These are phyloP conservation scores for Polydrusus pterygomalis DNA, from an alignment of 2,888 invertebrate species.

Conservation along the genomic window DNA sequence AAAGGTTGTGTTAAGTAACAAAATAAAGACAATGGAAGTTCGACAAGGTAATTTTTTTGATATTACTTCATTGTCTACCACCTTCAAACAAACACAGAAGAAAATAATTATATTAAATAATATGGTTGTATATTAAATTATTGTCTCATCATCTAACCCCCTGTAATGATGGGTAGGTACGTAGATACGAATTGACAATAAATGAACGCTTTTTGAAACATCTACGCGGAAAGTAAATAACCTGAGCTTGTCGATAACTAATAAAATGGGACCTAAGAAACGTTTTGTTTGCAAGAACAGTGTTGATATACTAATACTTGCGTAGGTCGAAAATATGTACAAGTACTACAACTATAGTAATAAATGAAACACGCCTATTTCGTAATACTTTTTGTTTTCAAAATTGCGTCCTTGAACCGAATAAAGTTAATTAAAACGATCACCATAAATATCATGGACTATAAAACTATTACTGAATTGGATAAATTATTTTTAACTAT, in stretches of 20 bases:
- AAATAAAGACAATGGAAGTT: no score
- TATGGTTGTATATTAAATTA: no score
- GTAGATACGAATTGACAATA: no score
- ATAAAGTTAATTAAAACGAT: constrained; percentile 4
- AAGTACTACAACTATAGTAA: constrained; percentile 39
- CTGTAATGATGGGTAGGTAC: no score
- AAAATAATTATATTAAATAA: no score
- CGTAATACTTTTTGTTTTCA: constrained; percentile 37
- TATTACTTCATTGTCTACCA: no score
- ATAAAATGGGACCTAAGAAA: constrained; percentile 2
- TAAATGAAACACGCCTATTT: constrained; percentile 45
- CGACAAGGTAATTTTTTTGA: no score
- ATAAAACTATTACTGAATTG: no score
- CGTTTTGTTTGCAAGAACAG: not conserved
- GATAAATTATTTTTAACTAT: not conserved
- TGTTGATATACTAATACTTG: constrained; percentile 6
- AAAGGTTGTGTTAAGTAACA: no score
- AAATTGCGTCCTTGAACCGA: constrained; percentile 37
- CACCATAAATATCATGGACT: not conserved
- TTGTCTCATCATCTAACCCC: no score
- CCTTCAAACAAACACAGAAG: no score
- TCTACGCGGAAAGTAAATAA: not conserved
- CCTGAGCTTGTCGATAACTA: not conserved
- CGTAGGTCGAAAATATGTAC: constrained; percentile 41
- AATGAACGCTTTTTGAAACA: not conserved